phyloP scores from a whole-genome alignment of 2,888 invertebrate species.

The Zootermopsis nevadensis region DNA sequence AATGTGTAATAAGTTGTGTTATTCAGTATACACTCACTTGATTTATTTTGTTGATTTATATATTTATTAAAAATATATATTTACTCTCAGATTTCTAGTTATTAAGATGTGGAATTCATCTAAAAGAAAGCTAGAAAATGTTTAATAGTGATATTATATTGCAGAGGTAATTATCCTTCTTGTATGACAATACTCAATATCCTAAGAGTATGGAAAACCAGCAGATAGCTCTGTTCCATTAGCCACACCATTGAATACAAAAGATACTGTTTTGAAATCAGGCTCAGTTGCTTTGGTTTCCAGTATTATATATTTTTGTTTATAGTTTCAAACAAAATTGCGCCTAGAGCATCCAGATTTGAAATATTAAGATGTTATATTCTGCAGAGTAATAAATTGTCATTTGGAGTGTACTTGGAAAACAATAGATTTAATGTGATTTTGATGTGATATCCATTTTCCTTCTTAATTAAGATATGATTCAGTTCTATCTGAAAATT shows the following conservation, averaged over 20 bases:
- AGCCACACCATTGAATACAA: not conserved
- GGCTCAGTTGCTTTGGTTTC: not conserved
- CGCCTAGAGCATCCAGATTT: not conserved
- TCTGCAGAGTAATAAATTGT: not conserved
- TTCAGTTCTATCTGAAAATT: not conserved
- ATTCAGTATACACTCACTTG: not conserved
- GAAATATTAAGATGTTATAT: not conserved
- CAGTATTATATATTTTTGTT: slow-evolving; percentile 35
- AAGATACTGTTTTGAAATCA: not conserved
- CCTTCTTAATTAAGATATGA: not conserved
- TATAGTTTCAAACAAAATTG: slow-evolving; percentile 19
- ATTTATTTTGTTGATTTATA: slow-evolving; percentile 9
- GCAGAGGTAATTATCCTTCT: not conserved
- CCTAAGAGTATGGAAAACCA: not conserved
- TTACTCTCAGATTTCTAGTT: slow-evolving; percentile 19
- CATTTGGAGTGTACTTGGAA: not conserved
- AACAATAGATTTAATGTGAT: not conserved
- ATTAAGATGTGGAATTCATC: slow-evolving; percentile 57
- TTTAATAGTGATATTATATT: slow-evolving; percentile 35
- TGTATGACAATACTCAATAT: slow-evolving; percentile 36
- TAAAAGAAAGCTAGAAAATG: slow-evolving; percentile 48
- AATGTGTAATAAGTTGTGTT: slow-evolving; percentile 19
- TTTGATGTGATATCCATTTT: not conserved
- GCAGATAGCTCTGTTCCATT: not conserved
- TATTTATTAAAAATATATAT: slow-evolving; percentile 15